Conservation (phyloP, 2,113 vertebrate genomes). For the Perca flavescens region DNA sequence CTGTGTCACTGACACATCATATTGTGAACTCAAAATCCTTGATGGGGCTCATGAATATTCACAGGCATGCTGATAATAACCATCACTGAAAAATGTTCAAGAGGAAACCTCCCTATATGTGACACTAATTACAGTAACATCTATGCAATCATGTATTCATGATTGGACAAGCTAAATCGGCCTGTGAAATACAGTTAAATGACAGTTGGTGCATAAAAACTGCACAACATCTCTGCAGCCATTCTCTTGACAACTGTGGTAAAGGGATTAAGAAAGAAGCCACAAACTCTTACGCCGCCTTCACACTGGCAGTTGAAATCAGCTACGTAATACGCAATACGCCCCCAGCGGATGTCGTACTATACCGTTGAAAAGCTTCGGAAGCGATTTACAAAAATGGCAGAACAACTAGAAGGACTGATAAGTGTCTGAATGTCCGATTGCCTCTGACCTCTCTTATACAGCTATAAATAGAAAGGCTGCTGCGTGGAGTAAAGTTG, state of each 20-base stretch:
- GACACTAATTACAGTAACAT: conserved; percentile 6
- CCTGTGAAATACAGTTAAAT: conserved; percentile 41
- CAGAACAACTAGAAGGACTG: too few relatives aligned
- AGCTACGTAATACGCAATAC: too few relatives aligned
- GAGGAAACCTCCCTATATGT: not conserved
- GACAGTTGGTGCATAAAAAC: conserved; percentile 42
- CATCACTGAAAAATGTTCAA: not conserved
- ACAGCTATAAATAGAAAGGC: too few relatives aligned
- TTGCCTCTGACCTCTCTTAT: too few relatives aligned
- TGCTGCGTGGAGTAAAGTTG: too few relatives aligned
- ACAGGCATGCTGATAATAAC: not conserved
- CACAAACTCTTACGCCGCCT: not conserved
- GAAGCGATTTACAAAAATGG: too few relatives aligned
- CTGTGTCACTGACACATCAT: not conserved
- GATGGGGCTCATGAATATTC: conserved; percentile 21
- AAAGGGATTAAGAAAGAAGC: not conserved
- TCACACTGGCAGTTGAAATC: too few relatives aligned
- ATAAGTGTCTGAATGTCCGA: too few relatives aligned
- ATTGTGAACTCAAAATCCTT: not conserved
- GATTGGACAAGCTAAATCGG: not conserved
- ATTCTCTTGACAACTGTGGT: not conserved
- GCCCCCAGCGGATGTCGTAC: too few relatives aligned
- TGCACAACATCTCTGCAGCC: conserved; percentile 4
- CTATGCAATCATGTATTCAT: not conserved
- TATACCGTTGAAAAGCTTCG: too few relatives aligned